Evolutionary conservation across 2,113 vertebrate species (phyloP).

Genomic region (Hiodon tergisus): DNA sequence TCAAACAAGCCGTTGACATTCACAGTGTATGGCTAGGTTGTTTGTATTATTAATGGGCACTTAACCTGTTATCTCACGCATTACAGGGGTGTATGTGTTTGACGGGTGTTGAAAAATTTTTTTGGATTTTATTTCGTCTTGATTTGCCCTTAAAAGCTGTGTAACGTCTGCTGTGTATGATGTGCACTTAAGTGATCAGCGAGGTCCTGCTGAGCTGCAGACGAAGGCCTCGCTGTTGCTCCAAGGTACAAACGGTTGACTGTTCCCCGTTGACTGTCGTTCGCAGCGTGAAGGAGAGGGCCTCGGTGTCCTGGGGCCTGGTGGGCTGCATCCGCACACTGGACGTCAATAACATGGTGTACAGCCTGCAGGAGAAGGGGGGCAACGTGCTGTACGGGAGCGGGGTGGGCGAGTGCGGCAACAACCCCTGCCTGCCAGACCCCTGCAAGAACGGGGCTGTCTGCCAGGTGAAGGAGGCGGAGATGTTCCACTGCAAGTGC

Average conservation of each 20-base stretch:
- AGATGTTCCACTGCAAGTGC: constrained; percentile 88
- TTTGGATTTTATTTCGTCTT: no score
- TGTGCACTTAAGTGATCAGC: no score
- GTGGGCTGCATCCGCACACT: constrained; percentile 85
- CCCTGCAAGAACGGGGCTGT: constrained; percentile 76
- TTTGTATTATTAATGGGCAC: not conserved
- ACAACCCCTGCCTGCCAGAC: constrained; percentile 79
- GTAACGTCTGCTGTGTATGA: no score
- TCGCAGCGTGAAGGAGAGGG: constrained; percentile 75
- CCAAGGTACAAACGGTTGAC: not conserved
- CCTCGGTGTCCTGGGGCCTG: constrained; percentile 60
- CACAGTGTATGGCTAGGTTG: not conserved
- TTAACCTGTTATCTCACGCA: not conserved
- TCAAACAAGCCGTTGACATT: not conserved
- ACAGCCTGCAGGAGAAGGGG: constrained; percentile 71
- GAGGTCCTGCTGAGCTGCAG: no score
- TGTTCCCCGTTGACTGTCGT: not conserved
- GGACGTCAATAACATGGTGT: constrained; percentile 82
- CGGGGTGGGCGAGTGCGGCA: constrained; percentile 76
- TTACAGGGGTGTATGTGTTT: no score
- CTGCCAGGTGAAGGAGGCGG: constrained; percentile 73
- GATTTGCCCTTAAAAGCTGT: no score
- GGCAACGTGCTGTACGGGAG: constrained; percentile 66
- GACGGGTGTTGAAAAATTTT: no score
- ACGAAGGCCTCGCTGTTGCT: no score